A percentile compares a stretch with the other conserved stretches of the same genome.
phyloP scores from a whole-genome alignment of 2,888 invertebrate genomes.

The Euphydryas editha region DNA sequence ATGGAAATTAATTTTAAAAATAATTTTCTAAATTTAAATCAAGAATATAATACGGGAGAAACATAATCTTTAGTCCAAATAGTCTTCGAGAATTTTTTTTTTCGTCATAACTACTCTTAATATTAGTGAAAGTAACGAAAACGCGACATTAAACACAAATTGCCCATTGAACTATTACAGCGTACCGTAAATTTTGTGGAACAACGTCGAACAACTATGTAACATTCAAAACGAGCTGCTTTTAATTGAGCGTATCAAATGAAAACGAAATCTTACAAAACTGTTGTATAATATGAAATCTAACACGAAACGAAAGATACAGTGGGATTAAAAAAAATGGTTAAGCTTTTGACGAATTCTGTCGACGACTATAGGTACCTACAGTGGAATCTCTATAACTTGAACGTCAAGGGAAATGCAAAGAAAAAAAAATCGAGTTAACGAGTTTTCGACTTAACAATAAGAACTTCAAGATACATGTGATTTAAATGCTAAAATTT shows the following conservation, averaged over 20 bases:
- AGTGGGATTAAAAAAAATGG: conserved; percentile 29
- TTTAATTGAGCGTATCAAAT: conserved; percentile 40
- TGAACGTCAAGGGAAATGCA: no score
- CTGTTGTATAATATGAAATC: conserved; percentile 38
- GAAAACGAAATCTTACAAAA: conserved; percentile 42
- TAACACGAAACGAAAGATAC: conserved; percentile 25
- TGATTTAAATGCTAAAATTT: no score
- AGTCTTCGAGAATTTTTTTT: not conserved
- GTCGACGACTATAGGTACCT: no score
- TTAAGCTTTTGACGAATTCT: conserved; percentile 18
- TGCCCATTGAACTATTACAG: conserved; percentile 49
- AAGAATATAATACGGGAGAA: no score
- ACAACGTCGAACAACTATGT: conserved; percentile 28
- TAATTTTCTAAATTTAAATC: not conserved
- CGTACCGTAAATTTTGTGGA: conserved; percentile 51
- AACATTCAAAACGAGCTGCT: conserved; percentile 27
- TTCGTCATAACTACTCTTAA: not conserved
- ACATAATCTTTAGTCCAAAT: no score
- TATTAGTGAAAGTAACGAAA: conserved; percentile 37
- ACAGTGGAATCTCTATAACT: no score
- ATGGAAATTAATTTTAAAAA: not conserved
- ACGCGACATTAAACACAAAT: conserved; percentile 34
- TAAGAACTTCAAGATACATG: no score
- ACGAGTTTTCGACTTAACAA: no score
- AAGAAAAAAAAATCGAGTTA: no score